Percentiles rank a stretch among this genome's conserved stretches.
Evolutionary conservation across 2,888 invertebrate genomes (phyloP).

Genomic region (Eupithecia subumbrata): DNA sequence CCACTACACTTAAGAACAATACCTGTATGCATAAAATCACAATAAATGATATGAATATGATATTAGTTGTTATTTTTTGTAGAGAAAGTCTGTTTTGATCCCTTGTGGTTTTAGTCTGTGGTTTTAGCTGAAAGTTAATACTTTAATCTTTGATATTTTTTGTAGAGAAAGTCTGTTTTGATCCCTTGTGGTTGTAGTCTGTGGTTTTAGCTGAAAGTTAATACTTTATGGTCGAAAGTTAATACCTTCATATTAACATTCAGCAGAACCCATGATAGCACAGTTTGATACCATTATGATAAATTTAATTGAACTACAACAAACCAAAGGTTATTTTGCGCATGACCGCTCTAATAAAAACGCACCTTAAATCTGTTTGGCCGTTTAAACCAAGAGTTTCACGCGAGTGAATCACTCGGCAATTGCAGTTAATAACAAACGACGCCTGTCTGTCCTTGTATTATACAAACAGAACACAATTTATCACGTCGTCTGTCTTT

Average conservation of each 20-base stretch:
- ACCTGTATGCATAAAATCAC: too few relatives aligned
- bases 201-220: background rate
- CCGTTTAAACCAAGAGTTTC: background rate
- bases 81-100: background rate
- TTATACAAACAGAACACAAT: background rate
- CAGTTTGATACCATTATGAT: background rate
- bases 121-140: background rate
- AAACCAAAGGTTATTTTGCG: background rate
- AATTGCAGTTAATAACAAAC: slow-evolving; percentile 1
- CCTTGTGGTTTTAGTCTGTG: background rate
- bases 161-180: background rate
- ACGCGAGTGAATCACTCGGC: background rate
- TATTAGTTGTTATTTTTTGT: too few relatives aligned
- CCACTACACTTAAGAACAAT: too few relatives aligned
- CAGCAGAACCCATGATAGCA: background rate
- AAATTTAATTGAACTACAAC: background rate
- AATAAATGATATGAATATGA: too few relatives aligned
- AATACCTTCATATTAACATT: background rate
- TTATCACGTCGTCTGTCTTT: background rate
- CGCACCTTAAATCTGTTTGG: background rate
- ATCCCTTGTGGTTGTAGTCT: background rate
- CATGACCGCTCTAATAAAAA: background rate
- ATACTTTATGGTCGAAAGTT: background rate
- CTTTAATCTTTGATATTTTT: too few relatives aligned
- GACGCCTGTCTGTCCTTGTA: background rate